Base-by-base conservation (phyloP, 2,888 invertebrate species). In the Lycaena phlaeas region DNA sequence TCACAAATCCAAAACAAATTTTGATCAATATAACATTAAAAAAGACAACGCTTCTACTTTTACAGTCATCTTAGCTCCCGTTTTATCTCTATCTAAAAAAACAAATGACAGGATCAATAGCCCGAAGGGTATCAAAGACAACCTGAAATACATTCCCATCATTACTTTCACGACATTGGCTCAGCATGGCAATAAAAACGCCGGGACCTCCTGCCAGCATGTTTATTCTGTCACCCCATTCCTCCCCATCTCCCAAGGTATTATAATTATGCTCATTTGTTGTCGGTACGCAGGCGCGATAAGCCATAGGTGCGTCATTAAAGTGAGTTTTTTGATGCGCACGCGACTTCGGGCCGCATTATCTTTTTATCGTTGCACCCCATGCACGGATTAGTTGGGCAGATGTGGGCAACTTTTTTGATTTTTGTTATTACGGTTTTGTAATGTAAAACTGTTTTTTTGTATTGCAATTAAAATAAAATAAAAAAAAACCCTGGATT, bases 361-460 rank as follows among this genome's bases (percentile, higher is more conserved):
- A 84, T 81, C 82, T 79, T 82, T 84, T 84, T 84, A 84, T 82
- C 82, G 79, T 66, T 61, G 73, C 74, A 73, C 81, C 82, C 81
- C 78, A 78, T 72, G 72, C 65, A 53, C 52, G 77, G 81, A 81
- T 81, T 79, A 79, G 52, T 60, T 56, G 48, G 47, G 45, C 74
- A 78, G 81, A 47, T 55, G 68, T 69, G 44, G 34, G 9, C 17
- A 72, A 74, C 69, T 14, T 42, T 34, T 34, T 31, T 31, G 11
- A 2, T 7, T 9, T 31, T 31, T 17, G 2, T n/a, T 5, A 15
- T 29, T 14, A 18, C 4, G 6, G 6, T 1, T 12, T 7, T 6
- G 2, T 14, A 14, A 7, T 9, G 11, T 11, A 12, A 18, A 18
- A 18, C 6, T 39, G n/a, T n/a, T n/a, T n/a, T n/a, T n/a, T n/a